Conservation (phyloP, 1,140 invertebrate species). For the Aphidius ervi region DNA sequence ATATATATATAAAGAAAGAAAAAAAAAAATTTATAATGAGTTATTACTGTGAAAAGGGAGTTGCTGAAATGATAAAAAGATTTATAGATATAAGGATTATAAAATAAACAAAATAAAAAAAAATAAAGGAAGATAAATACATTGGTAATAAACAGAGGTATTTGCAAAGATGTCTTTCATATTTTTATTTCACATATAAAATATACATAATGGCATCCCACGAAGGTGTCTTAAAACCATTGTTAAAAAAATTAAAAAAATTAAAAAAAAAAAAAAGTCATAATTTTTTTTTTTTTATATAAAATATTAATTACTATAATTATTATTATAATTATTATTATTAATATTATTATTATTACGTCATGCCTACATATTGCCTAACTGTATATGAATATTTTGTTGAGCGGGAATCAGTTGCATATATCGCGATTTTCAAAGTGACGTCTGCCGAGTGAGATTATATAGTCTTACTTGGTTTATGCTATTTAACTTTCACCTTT, state of each 20-base stretch:
- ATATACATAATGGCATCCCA: constrained; percentile 51
- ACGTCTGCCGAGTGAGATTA: constrained; percentile 16
- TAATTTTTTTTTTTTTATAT: constrained; percentile 22
- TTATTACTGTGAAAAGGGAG: too few relatives aligned
- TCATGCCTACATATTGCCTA: constrained; percentile 34
- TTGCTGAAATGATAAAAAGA: too few relatives aligned
- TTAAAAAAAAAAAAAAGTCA: constrained; percentile 18
- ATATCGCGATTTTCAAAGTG: constrained; percentile 18
- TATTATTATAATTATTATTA: constrained; percentile 26
- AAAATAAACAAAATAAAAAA: too few relatives aligned
- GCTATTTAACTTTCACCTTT: constrained; percentile 6
- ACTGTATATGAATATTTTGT: constrained; percentile 25
- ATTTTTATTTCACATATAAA: constrained; percentile 48
- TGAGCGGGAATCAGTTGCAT: constrained; percentile 20
- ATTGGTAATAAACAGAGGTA: background rate
- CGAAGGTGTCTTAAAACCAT: constrained; percentile 42
- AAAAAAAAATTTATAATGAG: too few relatives aligned
- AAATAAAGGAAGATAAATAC: too few relatives aligned
- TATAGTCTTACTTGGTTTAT: constrained; percentile 8
- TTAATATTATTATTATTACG: constrained; percentile 31
- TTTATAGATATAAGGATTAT: too few relatives aligned
- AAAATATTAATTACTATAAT: constrained; percentile 28
- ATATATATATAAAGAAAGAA: too few relatives aligned
- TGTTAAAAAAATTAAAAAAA: constrained; percentile 39
- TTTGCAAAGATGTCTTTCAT: constrained; percentile 13